Percentiles rank a stretch among this genome's conserved stretches.
Evolutionary conservation across 2,113 vertebrate genomes (phyloP).

Genomic region (Notothenia coriiceps): DNA sequence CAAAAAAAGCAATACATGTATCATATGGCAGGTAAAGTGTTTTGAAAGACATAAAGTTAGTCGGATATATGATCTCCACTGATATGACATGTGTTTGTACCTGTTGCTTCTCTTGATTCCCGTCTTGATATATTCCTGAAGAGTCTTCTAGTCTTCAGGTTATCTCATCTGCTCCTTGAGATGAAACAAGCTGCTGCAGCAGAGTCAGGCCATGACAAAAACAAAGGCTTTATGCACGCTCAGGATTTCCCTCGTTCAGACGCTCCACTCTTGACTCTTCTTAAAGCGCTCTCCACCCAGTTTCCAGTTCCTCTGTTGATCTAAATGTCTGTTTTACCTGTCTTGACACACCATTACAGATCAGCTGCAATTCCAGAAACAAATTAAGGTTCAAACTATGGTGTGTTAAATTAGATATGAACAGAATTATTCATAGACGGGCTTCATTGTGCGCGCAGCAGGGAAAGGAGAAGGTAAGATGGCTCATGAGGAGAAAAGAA

Average conservation of each 20-base stretch:
- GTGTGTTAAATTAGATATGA: conserved; percentile 24
- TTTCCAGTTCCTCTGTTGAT: not conserved
- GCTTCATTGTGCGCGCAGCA: conserved; percentile 6
- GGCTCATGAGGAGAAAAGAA: conserved; percentile 78
- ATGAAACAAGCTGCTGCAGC: conserved; percentile 1
- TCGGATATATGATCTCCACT: not conserved
- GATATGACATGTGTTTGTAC: conserved; percentile 19
- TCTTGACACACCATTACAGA: not conserved
- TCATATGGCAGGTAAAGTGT: not conserved
- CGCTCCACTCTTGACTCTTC: conserved; percentile 16
- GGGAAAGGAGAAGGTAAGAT: conserved; percentile 62
- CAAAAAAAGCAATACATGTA: not conserved
- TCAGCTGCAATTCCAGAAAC: not conserved
- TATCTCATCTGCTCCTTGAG: conserved; percentile 6
- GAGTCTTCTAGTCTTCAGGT: not conserved
- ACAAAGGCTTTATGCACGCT: not conserved
- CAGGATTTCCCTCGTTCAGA: not conserved
- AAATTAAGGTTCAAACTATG: conserved; percentile 4
- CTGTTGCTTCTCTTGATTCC: conserved; percentile 19
- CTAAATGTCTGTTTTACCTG: not conserved
- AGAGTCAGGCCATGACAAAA: not conserved
- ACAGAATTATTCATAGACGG: conserved; percentile 12
- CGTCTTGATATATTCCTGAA: conserved; percentile 14
- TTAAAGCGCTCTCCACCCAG: conserved; percentile 9
- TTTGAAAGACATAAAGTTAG: not conserved